phyloP scores from a whole-genome alignment of 2,888 invertebrate genomes.

The Agonopterix arenella region DNA sequence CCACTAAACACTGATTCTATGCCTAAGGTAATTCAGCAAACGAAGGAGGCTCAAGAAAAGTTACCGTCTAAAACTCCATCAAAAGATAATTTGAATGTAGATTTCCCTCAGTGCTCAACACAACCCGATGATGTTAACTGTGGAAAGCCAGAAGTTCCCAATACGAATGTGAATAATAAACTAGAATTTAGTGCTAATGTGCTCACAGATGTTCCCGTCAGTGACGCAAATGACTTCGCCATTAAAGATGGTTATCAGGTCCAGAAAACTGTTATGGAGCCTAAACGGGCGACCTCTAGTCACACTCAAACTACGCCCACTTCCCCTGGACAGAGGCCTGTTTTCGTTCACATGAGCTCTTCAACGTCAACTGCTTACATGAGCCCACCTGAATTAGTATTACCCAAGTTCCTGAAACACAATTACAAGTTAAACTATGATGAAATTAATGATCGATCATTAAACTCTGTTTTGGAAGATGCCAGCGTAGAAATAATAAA shows the following conservation, averaged over 20 bases:
- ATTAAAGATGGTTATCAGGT: conserved; percentile 31
- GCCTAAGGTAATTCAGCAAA: not conserved
- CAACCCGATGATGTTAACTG: too few species aligned
- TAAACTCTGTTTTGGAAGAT: conserved; percentile 14
- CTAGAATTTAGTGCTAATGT: conserved; percentile 8
- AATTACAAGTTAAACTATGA: conserved; percentile 26
- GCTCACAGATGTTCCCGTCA: conserved; percentile 1
- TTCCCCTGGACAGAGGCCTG: conserved; percentile 45
- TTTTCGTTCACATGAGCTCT: conserved; percentile 61
- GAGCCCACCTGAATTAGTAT: conserved; percentile 66
- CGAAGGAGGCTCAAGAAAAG: not conserved
- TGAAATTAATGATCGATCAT: conserved; percentile 24
- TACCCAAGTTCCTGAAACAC: conserved; percentile 46
- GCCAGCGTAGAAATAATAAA: conserved; percentile 17
- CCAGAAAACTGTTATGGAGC: conserved; percentile 22
- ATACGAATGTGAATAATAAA: not conserved
- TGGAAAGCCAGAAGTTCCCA: too few species aligned
- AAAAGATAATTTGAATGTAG: not conserved
- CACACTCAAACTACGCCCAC: conserved; percentile 55
- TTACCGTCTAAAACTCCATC: not conserved
- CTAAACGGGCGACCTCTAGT: conserved; percentile 44
- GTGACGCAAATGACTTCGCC: conserved; percentile 15
- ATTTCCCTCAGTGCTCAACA: not conserved
- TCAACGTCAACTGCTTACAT: conserved; percentile 70
- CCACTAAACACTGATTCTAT: not conserved